Evolutionary conservation across 2,888 invertebrate species (phyloP).

Genomic region (Zhengitettix transpicula): DNA sequence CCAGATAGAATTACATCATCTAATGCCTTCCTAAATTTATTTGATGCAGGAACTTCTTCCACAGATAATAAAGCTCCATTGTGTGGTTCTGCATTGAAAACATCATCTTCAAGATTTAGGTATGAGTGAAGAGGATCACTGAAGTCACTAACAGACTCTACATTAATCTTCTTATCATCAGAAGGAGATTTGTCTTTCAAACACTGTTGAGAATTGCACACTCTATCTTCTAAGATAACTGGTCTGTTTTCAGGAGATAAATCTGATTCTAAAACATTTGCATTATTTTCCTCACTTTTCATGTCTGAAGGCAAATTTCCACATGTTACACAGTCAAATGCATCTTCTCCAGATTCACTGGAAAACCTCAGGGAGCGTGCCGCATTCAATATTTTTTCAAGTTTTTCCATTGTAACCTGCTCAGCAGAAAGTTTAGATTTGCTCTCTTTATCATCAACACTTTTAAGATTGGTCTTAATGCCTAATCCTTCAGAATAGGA

Average conservation of each 20-base stretch:
- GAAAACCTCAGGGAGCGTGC: neutral
- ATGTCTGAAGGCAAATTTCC: neutral
- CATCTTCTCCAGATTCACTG: no score
- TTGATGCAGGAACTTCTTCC: conserved; percentile 41
- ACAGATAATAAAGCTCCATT: conserved; percentile 21
- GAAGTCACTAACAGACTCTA: conserved; percentile 51
- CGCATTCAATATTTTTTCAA: neutral
- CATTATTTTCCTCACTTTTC: neutral
- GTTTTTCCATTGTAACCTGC: conserved; percentile 9
- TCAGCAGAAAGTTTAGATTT: conserved; percentile 20
- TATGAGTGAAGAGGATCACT: conserved; percentile 63
- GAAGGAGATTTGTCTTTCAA: conserved; percentile 10
- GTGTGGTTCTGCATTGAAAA: conserved; percentile 12
- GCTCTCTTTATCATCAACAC: conserved; percentile 22
- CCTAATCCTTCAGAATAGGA: neutral
- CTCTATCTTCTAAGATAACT: neutral
- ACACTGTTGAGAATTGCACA: neutral
- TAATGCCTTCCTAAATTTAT: conserved; percentile 56
- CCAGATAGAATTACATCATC: conserved; percentile 60
- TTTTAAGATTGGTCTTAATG: neutral
- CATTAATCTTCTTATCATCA: conserved; percentile 9
- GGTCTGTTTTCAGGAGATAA: neutral
- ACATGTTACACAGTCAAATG: neutral
- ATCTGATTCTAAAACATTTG: neutral
- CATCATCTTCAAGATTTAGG: conserved; percentile 31